Conservation (phyloP, 2,888 invertebrate genomes). For the Drosophila suboccidentalis region DNA sequence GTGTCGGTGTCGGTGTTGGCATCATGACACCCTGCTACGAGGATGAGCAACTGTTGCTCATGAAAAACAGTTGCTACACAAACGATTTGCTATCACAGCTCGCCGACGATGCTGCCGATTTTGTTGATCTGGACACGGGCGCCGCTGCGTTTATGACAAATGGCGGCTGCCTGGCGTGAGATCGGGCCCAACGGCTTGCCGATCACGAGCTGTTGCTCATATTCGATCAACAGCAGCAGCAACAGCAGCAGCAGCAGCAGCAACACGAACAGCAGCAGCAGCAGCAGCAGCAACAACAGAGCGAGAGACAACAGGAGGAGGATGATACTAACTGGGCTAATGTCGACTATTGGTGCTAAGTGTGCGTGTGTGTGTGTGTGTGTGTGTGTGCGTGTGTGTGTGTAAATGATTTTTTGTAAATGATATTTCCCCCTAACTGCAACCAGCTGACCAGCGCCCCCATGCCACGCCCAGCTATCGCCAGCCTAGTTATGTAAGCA, state of each 20-base stretch:
- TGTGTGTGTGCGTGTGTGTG: constrained; percentile 16
- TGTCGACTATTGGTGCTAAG: constrained; percentile 74
- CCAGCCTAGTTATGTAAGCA: constrained; percentile 6
- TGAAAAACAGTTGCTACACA: constrained; percentile 82
- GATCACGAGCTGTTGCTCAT: constrained; percentile 61
- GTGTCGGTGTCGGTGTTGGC: constrained; percentile 61
- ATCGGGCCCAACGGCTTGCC: constrained; percentile 64
- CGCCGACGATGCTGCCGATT: constrained; percentile 83
- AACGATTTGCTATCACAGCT: constrained; percentile 84
- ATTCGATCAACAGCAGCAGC: constrained; percentile 52
- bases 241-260: constrained; percentile 39
- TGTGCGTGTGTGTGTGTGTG: constrained; percentile 12
- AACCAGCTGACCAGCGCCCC: neutral
- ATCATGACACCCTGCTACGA: constrained; percentile 82
- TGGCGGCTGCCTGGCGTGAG: constrained; percentile 85
- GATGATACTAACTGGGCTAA: constrained; percentile 70
- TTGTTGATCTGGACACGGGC: constrained; percentile 85
- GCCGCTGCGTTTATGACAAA: constrained; percentile 85
- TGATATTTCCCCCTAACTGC: neutral
- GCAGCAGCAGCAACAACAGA: constrained; percentile 19
- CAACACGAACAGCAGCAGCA: constrained; percentile 30
- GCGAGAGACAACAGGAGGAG: constrained; percentile 39
- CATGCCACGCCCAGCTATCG: constrained; percentile 34
- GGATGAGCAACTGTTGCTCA: constrained; percentile 80
- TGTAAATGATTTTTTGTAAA: neutral